Evolutionary conservation across 2,113 vertebrate genomes (phyloP), one percentile per base, ranked within the genome.

Genomic region (human (Homo sapiens)): DNA sequence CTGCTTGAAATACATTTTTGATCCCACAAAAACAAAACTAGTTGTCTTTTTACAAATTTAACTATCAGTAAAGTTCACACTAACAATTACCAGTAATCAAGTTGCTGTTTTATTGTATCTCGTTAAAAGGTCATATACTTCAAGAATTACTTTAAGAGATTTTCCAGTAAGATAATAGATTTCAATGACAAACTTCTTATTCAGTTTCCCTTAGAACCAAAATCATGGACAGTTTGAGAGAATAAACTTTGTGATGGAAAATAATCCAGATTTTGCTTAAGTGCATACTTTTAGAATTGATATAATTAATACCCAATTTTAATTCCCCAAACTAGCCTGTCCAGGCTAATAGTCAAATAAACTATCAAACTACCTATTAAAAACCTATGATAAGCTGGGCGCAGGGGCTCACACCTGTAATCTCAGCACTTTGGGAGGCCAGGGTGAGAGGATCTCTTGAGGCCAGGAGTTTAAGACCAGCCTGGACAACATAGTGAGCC

Each of bases 1-100:
- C 20, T 86, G 38, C 32, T 50, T 90, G 23, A 97, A 97, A 95
- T 92, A 27, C 11, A 86, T 95, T 98, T 98, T 68, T 98, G 52
- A 97, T 97, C 38, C 23, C 32, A 73, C 76, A 68, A 66, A 97
- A 97, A 89, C 6, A 96, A 97, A 96, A 66, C 5, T 32, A 88
- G 92, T 96, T 88, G 64, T n/a, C 35, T 80, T 90, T 88, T 90
- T 68, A 6, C 70, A 95, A 79, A 93, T 17, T 90, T 87, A 79
- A 9, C 79, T 88, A 84, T 92, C 52, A 79, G 6, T 90, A 76
- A 92, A 59, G 4, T 82, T 55, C 17, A 68, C 85, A 50, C 16
- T 90, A 93, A 80, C 8, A 85, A 72, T n/a, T 84, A 90, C 35
- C n/a, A 40, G 30, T 84, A 80, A 76, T 83, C 59, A 61, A 90